These are phyloP conservation scores for Oeneis ivallda DNA, from an alignment of 2,888 invertebrate species.

Conservation along the genomic window DNA sequence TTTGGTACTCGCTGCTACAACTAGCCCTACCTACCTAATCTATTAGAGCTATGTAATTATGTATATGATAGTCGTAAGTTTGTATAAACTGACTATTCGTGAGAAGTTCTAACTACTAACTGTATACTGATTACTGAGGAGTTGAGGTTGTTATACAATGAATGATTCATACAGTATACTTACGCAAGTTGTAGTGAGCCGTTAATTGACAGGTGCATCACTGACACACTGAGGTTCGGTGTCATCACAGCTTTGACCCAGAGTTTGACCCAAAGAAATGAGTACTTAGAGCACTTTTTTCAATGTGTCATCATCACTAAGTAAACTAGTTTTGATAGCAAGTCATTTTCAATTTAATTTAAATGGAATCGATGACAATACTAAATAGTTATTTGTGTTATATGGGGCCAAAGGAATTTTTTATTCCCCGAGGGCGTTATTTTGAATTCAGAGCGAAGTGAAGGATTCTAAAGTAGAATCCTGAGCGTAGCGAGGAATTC, in stretches of 20 bases:
- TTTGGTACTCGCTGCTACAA: constrained; percentile 7
- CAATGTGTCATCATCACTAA: neutral
- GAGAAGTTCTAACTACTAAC: constrained; percentile 14
- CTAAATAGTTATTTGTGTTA: no score
- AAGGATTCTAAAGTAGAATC: no score
- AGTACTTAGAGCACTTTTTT: neutral
- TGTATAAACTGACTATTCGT: constrained; percentile 6
- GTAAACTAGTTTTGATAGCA: neutral
- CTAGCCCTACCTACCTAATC: constrained; percentile 3
- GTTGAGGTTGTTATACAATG: constrained; percentile 32
- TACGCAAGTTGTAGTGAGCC: constrained; percentile 32
- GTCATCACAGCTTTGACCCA: constrained; percentile 7
- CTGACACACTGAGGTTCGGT: constrained; percentile 22
- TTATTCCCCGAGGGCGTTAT: no score
- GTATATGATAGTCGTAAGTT: constrained; percentile 9
- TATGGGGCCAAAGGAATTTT: no score
- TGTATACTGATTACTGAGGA: constrained; percentile 2
- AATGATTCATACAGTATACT: constrained; percentile 34
- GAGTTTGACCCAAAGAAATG: constrained; percentile 4
- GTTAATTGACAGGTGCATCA: constrained; percentile 36
- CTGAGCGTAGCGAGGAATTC: no score
- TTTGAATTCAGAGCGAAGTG: no score
- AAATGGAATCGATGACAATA: neutral
- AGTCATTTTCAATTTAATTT: neutral
- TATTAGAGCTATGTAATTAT: neutral